Conservation (phyloP, 2,113 vertebrate genomes). For the Pitta sordida region DNA sequence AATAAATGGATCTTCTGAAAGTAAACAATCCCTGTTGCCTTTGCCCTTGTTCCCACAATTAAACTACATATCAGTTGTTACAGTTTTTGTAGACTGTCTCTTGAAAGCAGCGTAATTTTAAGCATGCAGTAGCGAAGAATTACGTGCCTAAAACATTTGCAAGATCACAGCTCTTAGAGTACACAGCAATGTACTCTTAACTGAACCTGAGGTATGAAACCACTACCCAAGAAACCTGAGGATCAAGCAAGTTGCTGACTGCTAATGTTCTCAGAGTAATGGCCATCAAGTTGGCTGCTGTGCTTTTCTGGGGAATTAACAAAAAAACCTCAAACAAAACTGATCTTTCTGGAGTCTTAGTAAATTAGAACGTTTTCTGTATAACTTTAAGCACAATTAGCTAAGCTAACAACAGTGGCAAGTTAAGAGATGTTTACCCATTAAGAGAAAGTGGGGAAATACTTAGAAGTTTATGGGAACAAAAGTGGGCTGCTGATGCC, state of each 20-base stretch:
- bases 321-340: neutral
- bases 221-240: neutral
- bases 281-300: neutral
- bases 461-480: slow-evolving; percentile 52
- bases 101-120: neutral
- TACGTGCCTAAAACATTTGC: neutral
- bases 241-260: neutral
- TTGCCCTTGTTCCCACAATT: neutral
- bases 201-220: neutral
- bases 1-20: neutral
- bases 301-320: neutral
- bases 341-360: neutral
- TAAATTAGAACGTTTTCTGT: neutral
- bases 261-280: neutral
- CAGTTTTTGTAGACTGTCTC: neutral
- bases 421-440: neutral
- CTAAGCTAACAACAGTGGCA: neutral
- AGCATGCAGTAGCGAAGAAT: neutral
- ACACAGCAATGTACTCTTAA: neutral
- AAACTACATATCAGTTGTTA: neutral
- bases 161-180: neutral
- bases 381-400: neutral
- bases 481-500: neutral
- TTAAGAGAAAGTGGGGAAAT: neutral
- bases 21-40: neutral